A percentile compares a stretch with the other conserved stretches of the same genome.
These are phyloP conservation scores for Condylostylus longicornis DNA, from an alignment of 1,140 invertebrate species.

Conservation along the genomic window DNA sequence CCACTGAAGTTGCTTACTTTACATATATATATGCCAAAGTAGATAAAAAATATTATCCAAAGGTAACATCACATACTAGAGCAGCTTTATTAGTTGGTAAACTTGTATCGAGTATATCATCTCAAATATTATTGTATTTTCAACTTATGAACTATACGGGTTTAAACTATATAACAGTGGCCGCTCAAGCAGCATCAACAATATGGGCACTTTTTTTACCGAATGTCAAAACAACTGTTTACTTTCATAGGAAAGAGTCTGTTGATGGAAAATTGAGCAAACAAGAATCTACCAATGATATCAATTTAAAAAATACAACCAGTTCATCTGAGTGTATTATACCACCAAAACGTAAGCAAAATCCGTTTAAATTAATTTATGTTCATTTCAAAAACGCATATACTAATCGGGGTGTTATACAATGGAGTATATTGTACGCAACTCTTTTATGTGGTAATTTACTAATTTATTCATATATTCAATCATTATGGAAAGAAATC, in stretches of 20 bases:
- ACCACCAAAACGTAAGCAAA: no score
- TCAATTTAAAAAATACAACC: no score
- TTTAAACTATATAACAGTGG: slow-evolving; percentile 54
- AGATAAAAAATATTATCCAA: slow-evolving; percentile 51
- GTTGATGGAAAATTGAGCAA: no score
- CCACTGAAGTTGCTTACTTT: slow-evolving; percentile 80
- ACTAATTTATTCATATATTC: slow-evolving; percentile 66
- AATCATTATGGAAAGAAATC: slow-evolving; percentile 57
- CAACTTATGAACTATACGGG: slow-evolving; percentile 45
- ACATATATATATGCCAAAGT: slow-evolving; percentile 92
- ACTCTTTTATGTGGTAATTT: slow-evolving; percentile 62
- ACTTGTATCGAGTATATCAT: slow-evolving; percentile 44
- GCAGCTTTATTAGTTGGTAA: slow-evolving; percentile 51
- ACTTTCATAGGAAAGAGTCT: slow-evolving; percentile 49
- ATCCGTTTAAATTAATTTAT: slow-evolving; percentile 39
- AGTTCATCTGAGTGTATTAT: no score
- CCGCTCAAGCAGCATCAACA: slow-evolving; percentile 50
- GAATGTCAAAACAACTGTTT: slow-evolving; percentile 56
- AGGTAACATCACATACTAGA: slow-evolving; percentile 57
- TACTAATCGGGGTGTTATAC: slow-evolving; percentile 50
- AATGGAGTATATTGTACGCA: slow-evolving; percentile 82
- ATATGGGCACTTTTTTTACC: slow-evolving; percentile 63
- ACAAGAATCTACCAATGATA: no score
- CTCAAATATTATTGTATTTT: slow-evolving; percentile 46
- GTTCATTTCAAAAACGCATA: slow-evolving; percentile 58